Conservation (phyloP, 1,140 invertebrate species). For the Micrasema minimum region DNA sequence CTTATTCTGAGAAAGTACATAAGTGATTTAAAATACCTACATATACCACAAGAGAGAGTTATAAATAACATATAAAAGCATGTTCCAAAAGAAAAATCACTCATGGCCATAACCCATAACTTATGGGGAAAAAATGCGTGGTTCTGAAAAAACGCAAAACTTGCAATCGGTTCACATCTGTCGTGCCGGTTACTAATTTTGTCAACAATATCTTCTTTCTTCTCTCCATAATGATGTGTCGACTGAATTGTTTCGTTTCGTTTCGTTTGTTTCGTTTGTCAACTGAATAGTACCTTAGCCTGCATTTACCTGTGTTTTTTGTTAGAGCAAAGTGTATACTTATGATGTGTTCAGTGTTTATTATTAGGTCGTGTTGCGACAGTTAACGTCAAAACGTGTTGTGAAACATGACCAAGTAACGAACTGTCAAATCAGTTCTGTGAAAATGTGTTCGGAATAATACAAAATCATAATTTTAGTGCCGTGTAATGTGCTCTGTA, state of each 20-base stretch:
- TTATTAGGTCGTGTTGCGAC: slow-evolving; percentile 30
- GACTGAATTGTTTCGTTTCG: slow-evolving; percentile 10
- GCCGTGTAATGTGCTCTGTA: too few relatives aligned
- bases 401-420: slow-evolving; percentile 6
- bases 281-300: not conserved
- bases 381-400: slow-evolving; percentile 27
- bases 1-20: too few relatives aligned
- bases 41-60: too few relatives aligned
- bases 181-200: too few relatives aligned
- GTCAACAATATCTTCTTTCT: too few relatives aligned
- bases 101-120: not conserved
- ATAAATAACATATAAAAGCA: too few relatives aligned
- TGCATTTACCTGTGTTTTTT: not conserved
- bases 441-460: not conserved
- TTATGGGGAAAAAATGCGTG: not conserved
- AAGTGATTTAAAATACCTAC: too few relatives aligned
- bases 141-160: too few relatives aligned
- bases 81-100: too few relatives aligned
- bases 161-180: too few relatives aligned
- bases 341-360: slow-evolving; percentile 6
- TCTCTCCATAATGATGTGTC: too few relatives aligned
- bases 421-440: slow-evolving; percentile 18
- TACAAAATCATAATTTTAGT: too few relatives aligned
- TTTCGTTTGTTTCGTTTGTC: slow-evolving; percentile 19
- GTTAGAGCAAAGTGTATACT: not conserved